Evolutionary conservation across 2,888 invertebrate species (phyloP).

Genomic region (Eurytoma adleriae): DNA sequence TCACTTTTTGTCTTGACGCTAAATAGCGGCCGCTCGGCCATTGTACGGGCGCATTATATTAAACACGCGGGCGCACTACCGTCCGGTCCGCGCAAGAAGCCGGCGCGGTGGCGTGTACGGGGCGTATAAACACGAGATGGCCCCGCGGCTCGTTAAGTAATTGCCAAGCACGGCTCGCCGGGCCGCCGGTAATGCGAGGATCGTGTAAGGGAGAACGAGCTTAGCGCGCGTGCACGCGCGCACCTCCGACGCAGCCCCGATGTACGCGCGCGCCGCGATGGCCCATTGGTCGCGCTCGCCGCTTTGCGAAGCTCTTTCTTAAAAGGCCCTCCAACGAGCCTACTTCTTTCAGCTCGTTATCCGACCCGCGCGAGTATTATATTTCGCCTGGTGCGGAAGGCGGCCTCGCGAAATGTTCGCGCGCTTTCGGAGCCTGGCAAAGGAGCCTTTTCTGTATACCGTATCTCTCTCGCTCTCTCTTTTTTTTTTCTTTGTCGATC

Average conservation of each 20-base stretch:
- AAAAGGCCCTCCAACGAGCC: slow-evolving; percentile 46
- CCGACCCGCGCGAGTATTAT: not conserved
- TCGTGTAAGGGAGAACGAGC: slow-evolving; percentile 63
- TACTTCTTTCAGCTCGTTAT: slow-evolving; percentile 2
- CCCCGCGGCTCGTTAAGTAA: slow-evolving; percentile 69
- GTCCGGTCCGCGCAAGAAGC: slow-evolving; percentile 7
- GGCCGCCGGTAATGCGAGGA: slow-evolving; percentile 70
- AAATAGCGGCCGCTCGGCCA: slow-evolving; percentile 5
- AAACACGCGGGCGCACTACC: not conserved
- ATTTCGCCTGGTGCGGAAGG: no score
- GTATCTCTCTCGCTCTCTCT: no score
- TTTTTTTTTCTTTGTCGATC: no score
- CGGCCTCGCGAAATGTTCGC: no score
- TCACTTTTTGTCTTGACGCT: slow-evolving; percentile 37
- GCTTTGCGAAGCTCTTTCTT: slow-evolving; percentile 57
- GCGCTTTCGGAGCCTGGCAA: no score
- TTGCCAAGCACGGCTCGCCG: slow-evolving; percentile 61
- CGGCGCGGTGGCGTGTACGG: slow-evolving; percentile 48
- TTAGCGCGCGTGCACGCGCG: slow-evolving; percentile 25
- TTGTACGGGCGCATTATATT: slow-evolving; percentile 13
- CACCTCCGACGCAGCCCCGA: slow-evolving; percentile 58
- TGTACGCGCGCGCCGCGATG: slow-evolving; percentile 58
- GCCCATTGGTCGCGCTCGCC: slow-evolving; percentile 48
- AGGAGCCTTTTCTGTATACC: no score
- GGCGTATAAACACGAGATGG: slow-evolving; percentile 62